Percentiles rank a stretch among this genome's conserved stretches.
Conservation (phyloP, 2,888 invertebrate species). For the Cheiracanthium punctorium region DNA sequence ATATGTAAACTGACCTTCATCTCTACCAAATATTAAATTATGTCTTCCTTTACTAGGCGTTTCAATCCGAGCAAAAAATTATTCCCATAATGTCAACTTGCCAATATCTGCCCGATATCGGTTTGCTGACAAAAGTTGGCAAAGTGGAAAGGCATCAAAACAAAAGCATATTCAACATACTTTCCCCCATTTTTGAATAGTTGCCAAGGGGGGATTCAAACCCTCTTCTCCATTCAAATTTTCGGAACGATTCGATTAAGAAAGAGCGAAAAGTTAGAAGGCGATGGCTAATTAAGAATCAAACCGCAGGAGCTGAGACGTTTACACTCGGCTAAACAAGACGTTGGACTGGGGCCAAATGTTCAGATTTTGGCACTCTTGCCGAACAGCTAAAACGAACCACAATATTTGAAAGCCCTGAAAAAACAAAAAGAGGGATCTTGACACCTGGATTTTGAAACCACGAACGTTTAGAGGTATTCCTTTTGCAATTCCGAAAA, state of each 20-base stretch:
- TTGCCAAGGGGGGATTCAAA: background rate
- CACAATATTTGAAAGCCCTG: background rate
- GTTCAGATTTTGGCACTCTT: background rate
- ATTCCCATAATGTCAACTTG: no score
- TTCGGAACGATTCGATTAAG: background rate
- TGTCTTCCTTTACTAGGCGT: no score
- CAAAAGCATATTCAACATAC: background rate
- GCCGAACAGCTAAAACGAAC: background rate
- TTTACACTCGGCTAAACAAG: conserved; percentile 21
- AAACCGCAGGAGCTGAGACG: conserved; percentile 1
- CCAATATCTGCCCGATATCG: no score
- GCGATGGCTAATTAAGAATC: conserved; percentile 25
- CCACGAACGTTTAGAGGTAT: background rate
- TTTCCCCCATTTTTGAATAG: background rate
- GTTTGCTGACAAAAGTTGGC: no score
- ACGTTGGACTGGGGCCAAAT: background rate
- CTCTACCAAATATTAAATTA: no score
- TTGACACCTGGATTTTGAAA: background rate
- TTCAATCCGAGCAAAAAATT: no score
- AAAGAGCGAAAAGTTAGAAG: conserved; percentile 16
- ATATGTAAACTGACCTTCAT: no score
- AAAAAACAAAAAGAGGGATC: background rate
- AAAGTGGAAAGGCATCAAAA: background rate
- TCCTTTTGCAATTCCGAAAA: background rate
- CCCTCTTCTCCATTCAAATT: background rate